Evolutionary conservation across 2,113 vertebrate species (phyloP).

Genomic region (Ctenomys sociabilis): DNA sequence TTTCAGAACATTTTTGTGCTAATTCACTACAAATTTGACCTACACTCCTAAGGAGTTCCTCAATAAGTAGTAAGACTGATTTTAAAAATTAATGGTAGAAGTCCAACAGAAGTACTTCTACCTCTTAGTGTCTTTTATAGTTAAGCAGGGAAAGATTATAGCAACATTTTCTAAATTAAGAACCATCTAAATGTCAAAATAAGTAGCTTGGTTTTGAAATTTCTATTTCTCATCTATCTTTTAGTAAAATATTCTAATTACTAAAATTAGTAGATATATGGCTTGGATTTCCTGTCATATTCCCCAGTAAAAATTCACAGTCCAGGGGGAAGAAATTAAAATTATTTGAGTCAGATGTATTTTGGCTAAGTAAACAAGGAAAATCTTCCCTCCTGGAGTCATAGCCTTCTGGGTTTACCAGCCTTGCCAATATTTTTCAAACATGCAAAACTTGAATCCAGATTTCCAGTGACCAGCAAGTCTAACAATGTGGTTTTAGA

Average conservation of each 20-base stretch:
- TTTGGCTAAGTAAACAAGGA: conserved; percentile 20
- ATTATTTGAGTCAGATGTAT: conserved; percentile 22
- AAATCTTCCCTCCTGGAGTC: not conserved
- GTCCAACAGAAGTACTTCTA: conserved; percentile 46
- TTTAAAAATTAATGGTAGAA: conserved; percentile 43
- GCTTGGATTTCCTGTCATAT: conserved; percentile 40
- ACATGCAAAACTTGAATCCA: not conserved
- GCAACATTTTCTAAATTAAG: conserved; percentile 64
- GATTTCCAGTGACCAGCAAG: not conserved
- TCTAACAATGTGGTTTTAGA: not conserved
- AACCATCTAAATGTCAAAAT: conserved; percentile 36
- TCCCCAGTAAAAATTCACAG: not conserved
- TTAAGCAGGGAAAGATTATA: not conserved
- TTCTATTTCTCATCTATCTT: conserved; percentile 34
- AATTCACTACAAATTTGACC: not conserved
- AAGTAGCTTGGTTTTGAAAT: conserved; percentile 53
- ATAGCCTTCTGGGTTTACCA: not conserved
- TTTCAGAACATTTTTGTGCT: not conserved
- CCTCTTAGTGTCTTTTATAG: not conserved
- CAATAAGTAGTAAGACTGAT: conserved; percentile 8
- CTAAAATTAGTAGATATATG: conserved; percentile 50
- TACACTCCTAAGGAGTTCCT: not conserved
- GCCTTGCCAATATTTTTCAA: not conserved
- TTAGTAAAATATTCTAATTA: not conserved
- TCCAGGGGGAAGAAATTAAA: conserved; percentile 35